Conservation (phyloP, 2,113 vertebrate genomes). For the Alosa alosa region DNA sequence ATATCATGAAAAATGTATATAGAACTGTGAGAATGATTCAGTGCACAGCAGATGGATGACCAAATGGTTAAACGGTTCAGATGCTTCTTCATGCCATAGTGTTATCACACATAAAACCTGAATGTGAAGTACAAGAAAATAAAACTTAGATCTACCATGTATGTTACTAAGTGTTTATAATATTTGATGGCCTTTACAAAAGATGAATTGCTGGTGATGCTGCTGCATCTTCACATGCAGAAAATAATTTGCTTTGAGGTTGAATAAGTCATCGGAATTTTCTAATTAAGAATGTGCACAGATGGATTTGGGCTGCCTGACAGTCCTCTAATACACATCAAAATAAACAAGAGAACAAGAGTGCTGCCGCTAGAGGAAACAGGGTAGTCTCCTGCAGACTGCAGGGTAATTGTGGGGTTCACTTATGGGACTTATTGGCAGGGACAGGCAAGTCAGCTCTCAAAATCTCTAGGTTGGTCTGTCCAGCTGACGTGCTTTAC, state of each 20-base stretch:
- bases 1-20: background rate
- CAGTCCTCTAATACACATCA: slow-evolving; percentile 57
- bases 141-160: background rate
- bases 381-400: slow-evolving; percentile 35
- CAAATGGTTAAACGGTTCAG: background rate
- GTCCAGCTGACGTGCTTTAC: slow-evolving; percentile 51
- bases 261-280: background rate
- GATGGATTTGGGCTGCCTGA: slow-evolving; percentile 47
- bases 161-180: background rate
- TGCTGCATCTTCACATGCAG: background rate
- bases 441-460: slow-evolving; percentile 25
- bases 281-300: slow-evolving; percentile 18
- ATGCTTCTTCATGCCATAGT: background rate
- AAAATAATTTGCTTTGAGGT: background rate
- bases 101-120: background rate
- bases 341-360: slow-evolving; percentile 51
- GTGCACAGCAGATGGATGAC: background rate
- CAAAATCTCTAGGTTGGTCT: slow-evolving; percentile 39
- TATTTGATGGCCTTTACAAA: background rate
- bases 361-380: slow-evolving; percentile 51
- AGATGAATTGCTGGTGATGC: background rate
- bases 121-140: background rate
- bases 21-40: background rate
- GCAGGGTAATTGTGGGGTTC: slow-evolving; percentile 61
- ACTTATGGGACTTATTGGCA: slow-evolving; percentile 46